phyloP scores from a whole-genome alignment of 2,113 vertebrate species.

The Rhegmatorhina hoffmannsi region DNA sequence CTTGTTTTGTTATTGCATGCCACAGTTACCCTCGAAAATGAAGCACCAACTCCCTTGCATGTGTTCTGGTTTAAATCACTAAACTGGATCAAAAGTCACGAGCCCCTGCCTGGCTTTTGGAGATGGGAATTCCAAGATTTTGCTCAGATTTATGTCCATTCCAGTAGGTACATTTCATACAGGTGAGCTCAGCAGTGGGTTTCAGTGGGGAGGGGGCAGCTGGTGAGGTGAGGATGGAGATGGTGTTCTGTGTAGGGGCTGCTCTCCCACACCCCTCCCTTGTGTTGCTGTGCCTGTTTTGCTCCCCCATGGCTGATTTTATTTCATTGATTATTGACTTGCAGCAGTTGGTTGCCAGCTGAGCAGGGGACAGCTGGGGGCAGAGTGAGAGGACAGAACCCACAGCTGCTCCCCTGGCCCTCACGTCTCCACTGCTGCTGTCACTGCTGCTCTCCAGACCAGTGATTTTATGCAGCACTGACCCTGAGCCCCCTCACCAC shows the following conservation, averaged over 20 bases:
- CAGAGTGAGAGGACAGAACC: neutral
- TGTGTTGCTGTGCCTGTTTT: neutral
- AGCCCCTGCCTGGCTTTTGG: neutral
- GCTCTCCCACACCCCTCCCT: neutral
- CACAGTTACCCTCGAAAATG: neutral
- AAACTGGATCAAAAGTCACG: no score
- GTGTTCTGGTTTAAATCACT: neutral
- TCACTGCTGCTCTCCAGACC: neutral
- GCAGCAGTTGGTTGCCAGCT: neutral
- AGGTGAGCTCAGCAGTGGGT: neutral
- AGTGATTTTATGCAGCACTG: neutral
- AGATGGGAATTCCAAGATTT: neutral
- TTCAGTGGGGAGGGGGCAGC: neutral
- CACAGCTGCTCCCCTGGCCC: neutral
- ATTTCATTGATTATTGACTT: neutral
- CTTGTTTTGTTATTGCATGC: neutral
- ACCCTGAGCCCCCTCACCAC: neutral
- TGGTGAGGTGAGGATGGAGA: neutral
- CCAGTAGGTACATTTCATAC: neutral
- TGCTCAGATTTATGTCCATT: neutral
- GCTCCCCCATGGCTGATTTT: neutral
- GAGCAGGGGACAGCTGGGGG: neutral
- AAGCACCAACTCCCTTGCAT: neutral
- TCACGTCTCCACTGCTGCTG: rapidly evolving
- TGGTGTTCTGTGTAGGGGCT: neutral